Base-by-base conservation (phyloP, 1,140 invertebrate genomes). In the Ceratoteleas bidentatus region DNA sequence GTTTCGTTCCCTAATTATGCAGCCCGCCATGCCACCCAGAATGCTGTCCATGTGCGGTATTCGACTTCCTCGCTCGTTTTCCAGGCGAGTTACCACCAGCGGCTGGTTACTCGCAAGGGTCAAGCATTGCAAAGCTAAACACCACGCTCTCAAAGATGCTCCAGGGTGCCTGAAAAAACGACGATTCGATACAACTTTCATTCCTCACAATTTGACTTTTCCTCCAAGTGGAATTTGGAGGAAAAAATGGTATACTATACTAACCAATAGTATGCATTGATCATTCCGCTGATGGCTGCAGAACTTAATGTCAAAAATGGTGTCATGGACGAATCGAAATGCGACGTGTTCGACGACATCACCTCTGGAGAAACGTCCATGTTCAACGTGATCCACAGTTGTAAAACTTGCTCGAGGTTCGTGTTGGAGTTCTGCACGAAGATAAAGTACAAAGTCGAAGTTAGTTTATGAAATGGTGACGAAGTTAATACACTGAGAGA, bases 361-460 rank as follows among this genome's bases (percentile, higher is more conserved):
- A 74, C 69, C 61, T 93, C 89, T 4, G 90, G 87, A 61, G 92
- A 87, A 54, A 88, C 87, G 60, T 92, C 93, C 77, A 93, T 92
- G 87, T 96, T 97, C 49, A 97, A 88, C 0, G 95, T 96, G 45
- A 97, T 91, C 96, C 96, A 97, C 65, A 97, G 91, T 64, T 96
- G 95, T 5, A 97, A 90, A 45, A 97, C 93, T 82, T 96, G 93
- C 89, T 97, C 96, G 85, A 97, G 92, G 86, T 95, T 95, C 16
- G 94, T 94, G 61, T 90, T 90, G 3, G 87, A 86, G n/a, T 84
- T 88, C 87, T 92, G 14, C 2, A 9, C 0, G 8, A 43, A 43
- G n/a, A 43, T n/a, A 54, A 56, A n/a, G n/a, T n/a, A n/a, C n/a
- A n/a, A n/a, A n/a, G n/a, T n/a, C 0, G 34, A 24, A 34, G 72